Percentiles rank a stretch among this genome's conserved stretches.
phyloP scores from a whole-genome alignment of 2,113 vertebrate species.

The Silurus meridionalis region DNA sequence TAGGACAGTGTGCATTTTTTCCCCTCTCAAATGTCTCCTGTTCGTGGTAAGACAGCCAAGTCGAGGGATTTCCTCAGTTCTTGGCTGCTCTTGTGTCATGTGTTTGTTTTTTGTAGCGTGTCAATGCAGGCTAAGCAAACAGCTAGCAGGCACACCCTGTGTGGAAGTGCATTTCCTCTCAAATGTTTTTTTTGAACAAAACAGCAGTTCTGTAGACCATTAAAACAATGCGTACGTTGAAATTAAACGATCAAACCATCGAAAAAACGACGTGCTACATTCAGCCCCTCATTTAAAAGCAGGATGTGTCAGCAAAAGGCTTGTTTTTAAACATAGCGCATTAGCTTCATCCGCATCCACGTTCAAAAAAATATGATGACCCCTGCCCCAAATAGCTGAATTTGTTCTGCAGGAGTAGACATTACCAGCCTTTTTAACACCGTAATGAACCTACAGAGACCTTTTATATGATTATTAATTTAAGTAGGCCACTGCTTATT shows the following conservation, averaged over 20 bases:
- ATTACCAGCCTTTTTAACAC: neutral
- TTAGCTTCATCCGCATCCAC: neutral
- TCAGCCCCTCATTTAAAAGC: neutral
- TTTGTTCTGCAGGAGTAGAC: neutral
- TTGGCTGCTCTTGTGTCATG: neutral
- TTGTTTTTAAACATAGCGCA: neutral
- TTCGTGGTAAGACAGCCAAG: neutral
- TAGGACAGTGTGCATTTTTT: neutral
- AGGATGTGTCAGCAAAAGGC: neutral
- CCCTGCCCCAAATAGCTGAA: neutral
- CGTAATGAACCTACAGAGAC: neutral
- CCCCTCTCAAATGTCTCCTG: neutral
- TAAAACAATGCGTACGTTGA: neutral
- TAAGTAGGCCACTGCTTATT: neutral
- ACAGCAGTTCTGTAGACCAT: no score
- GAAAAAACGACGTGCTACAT: neutral
- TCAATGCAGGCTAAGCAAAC: conserved; percentile 28
- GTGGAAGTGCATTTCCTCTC: conserved; percentile 12
- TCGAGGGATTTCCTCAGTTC: neutral
- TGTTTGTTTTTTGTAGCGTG: conserved; percentile 8
- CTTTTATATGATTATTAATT: neutral
- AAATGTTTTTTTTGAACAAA: no score
- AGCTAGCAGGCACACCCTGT: conserved; percentile 19
- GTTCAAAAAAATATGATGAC: no score
- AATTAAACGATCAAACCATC: neutral